These are phyloP conservation scores for Aelia acuminata DNA, from an alignment of 2,888 invertebrate genomes.

Conservation along the genomic window DNA sequence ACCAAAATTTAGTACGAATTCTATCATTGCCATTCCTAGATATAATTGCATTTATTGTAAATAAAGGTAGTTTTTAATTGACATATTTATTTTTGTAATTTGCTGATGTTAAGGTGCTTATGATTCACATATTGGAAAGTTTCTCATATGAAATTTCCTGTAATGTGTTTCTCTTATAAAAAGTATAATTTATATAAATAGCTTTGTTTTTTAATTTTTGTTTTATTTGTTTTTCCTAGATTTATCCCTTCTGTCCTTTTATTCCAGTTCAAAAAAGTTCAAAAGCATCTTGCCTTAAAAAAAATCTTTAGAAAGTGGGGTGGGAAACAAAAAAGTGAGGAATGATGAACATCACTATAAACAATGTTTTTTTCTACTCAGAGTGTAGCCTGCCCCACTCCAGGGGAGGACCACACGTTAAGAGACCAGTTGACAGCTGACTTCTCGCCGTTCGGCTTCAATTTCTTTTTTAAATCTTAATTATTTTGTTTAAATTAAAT, in stretches of 20 bases:
- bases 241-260: neutral
- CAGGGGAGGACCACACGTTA: neutral
- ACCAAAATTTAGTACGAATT: constrained; percentile 48
- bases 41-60: constrained; percentile 34
- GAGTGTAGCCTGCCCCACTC: neutral
- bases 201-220: constrained; percentile 35
- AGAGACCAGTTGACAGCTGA: neutral
- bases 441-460: neutral
- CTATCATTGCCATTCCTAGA: constrained; percentile 24
- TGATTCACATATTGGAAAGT: neutral
- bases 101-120: constrained; percentile 44
- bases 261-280: neutral
- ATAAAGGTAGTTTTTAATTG: constrained; percentile 43
- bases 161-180: neutral
- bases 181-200: constrained; percentile 35
- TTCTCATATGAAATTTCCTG: neutral
- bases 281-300: neutral
- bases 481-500: neutral
- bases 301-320: neutral
- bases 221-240: neutral
- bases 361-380: neutral
- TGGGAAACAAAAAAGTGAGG: constrained; percentile 5
- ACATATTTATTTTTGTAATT: constrained; percentile 48
- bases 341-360: constrained; percentile 40
- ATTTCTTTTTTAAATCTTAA: neutral